Base-by-base conservation (phyloP, 2,888 invertebrate genomes). In the Drosophila mayaguana region DNA sequence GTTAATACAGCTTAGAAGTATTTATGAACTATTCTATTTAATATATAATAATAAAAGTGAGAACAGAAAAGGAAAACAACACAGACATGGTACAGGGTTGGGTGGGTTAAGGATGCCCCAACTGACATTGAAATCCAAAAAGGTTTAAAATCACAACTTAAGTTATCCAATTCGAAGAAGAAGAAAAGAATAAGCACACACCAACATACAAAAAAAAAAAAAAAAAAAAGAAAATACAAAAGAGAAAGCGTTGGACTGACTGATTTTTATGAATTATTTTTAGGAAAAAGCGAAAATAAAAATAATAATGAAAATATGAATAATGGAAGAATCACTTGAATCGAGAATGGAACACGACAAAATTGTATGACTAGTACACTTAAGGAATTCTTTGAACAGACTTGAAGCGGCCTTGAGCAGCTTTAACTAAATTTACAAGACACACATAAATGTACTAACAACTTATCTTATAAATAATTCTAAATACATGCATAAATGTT, bases 221-320 rank as follows among this genome's bases (percentile, higher is more conserved):
- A 18, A 18, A 77, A 70, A 28, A 28, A 28, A 1, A 28, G n/a
- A 63, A n/a, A n/a, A n/a, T n/a, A n/a, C n/a, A 75, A 71, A 75
- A 69, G 60, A 63, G 69, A 76, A 75, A 61, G 67, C 76, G 70
- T 89, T 89, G 89, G 89, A 84, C 86, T 81, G 87, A 87, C 87
- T 87, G 87, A 87, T 87, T 89, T 88, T 84, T 80, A 81, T 79
- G 82, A 82, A 64, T 78, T 81, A 81, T 79, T 78, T 78, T 62
- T 75, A 78, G 60, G 40, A 42, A 57, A 51, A 57, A 45, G 32
- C 20, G 34, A 34, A 36, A 32, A 63, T 59, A 51, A 32, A 48
- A 55, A 20, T 14, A 22, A 63, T 45, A 42, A 18, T 50, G 28
- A 14, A 50, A 70, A 43, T 63, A 70, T 40, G 55, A 56, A 51